These are phyloP conservation scores for Dolichomitus sp. DNA, from an alignment of 2,888 invertebrate genomes.

Conservation along the genomic window DNA sequence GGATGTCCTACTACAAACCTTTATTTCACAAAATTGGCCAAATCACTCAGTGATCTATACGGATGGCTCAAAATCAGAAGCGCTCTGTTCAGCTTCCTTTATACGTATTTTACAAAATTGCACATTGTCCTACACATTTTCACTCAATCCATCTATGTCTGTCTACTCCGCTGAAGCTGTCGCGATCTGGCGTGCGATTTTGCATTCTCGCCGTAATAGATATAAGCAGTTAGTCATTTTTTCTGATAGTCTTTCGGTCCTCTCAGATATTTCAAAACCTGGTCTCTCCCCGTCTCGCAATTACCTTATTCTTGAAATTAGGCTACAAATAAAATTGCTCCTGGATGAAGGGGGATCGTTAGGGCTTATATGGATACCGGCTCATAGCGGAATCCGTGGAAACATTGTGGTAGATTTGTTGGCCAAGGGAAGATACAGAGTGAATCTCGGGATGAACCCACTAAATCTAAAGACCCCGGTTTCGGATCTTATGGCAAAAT, in stretches of 20 bases:
- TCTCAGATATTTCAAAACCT: neutral
- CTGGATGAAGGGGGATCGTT: neutral
- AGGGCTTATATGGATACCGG: neutral
- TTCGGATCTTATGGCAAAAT: neutral
- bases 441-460: neutral
- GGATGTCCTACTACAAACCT: neutral
- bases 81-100: neutral
- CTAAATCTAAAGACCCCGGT: neutral
- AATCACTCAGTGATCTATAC: neutral
- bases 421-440: neutral
- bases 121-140: neutral
- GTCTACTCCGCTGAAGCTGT: neutral
- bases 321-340: neutral
- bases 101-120: neutral
- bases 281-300: neutral
- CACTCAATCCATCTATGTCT: neutral
- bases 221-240: neutral
- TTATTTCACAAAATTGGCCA: neutral
- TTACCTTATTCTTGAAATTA: slow-evolving; percentile 10
- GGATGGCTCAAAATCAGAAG: neutral
- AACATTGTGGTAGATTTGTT: neutral
- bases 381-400: neutral
- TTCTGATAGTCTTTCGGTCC: neutral
- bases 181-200: slow-evolving; percentile 6
- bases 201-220: neutral